phyloP scores from a whole-genome alignment of 2,888 invertebrate genomes.

The Sesia apiformis region DNA sequence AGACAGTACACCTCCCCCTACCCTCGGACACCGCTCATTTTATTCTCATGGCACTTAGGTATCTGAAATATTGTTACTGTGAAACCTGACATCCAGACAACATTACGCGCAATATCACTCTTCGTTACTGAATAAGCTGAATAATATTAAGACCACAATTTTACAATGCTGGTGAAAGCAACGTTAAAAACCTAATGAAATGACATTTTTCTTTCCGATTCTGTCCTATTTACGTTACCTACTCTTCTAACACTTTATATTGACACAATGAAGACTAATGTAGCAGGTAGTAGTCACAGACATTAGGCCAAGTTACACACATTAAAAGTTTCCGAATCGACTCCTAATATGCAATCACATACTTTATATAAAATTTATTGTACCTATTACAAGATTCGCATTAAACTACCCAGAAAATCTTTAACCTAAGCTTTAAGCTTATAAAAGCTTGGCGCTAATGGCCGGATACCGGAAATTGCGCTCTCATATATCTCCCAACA shows the following conservation, averaged over 20 bases:
- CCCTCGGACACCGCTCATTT: neutral
- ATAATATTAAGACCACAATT: too few relatives aligned
- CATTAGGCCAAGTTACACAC: conserved; percentile 72
- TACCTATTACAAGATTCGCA: conserved; percentile 75
- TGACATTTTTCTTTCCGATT: too few relatives aligned
- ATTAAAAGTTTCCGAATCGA: conserved; percentile 71
- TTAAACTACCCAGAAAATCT: conserved; percentile 76
- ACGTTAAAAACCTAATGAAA: too few relatives aligned
- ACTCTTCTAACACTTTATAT: too few relatives aligned
- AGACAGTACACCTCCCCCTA: neutral
- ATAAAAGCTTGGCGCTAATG: conserved; percentile 82
- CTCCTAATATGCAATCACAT: conserved; percentile 74
- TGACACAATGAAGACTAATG: too few relatives aligned
- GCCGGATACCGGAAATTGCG: conserved; percentile 93
- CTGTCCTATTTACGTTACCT: too few relatives aligned
- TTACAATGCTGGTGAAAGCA: too few relatives aligned
- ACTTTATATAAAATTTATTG: conserved; percentile 73
- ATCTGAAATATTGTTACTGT: too few relatives aligned
- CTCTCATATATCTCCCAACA: conserved; percentile 91
- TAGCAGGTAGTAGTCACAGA: conserved; percentile 25
- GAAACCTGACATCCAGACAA: too few relatives aligned
- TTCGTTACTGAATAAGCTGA: too few relatives aligned
- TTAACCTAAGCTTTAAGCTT: conserved; percentile 78
- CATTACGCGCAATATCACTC: too few relatives aligned
- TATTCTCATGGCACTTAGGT: neutral